phyloP scores from a whole-genome alignment of 2,888 invertebrate species.

The Periphyllus acericola region DNA sequence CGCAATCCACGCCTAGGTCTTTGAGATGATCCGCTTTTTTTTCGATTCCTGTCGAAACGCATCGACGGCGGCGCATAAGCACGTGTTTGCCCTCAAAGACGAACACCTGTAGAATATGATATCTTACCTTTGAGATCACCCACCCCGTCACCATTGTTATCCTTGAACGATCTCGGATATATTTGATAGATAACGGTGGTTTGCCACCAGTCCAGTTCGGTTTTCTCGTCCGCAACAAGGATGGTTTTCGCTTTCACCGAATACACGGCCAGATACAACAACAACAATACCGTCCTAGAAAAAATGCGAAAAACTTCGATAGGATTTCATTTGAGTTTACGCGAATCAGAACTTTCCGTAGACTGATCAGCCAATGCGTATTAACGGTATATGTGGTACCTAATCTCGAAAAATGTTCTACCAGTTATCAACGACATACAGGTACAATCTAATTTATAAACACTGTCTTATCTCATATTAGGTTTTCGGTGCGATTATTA shows the following conservation, averaged over 20 bases:
- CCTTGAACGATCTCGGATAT: conserved; percentile 85
- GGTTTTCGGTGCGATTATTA: no score
- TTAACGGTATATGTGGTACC: no score
- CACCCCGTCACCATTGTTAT: conserved; percentile 84
- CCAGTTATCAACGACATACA: no score
- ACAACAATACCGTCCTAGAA: background rate
- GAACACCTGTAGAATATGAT: background rate
- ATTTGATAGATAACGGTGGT: conserved; percentile 85
- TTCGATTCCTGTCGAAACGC: conserved; percentile 66
- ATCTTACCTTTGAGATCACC: conserved; percentile 82
- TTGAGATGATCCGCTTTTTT: conserved; percentile 70
- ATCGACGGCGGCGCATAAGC: background rate
- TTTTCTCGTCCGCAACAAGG: background rate
- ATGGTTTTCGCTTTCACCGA: background rate
- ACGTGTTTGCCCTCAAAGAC: no score
- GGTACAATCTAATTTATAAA: no score
- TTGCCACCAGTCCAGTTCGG: conserved; percentile 81
- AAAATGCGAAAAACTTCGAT: background rate
- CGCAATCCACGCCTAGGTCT: conserved; percentile 72
- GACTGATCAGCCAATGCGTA: no score
- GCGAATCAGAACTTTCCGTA: no score
- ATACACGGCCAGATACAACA: background rate
- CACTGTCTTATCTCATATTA: no score
- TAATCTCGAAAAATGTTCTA: no score
- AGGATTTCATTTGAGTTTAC: no score